A percentile compares a stretch with the other conserved stretches of the same genome.
phyloP scores from a whole-genome alignment of 37 sponge, comb jelly and placozoan species.

The Spongilla lacustris region DNA sequence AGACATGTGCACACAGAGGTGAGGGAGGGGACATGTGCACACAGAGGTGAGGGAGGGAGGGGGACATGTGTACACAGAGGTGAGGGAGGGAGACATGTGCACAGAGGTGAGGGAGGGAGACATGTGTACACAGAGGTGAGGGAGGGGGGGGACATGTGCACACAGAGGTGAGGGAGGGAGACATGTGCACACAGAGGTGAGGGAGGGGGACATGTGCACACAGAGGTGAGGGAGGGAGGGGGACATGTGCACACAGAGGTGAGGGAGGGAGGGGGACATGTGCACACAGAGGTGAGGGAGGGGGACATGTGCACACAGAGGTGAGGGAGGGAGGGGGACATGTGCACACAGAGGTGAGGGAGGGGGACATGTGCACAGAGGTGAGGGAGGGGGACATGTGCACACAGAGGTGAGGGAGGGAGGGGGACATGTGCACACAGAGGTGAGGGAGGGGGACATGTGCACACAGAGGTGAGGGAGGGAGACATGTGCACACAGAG shows the following conservation, averaged over 20 bases:
- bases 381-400: neutral
- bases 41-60: neutral
- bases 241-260: neutral
- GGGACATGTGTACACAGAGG: neutral
- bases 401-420: neutral
- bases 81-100: neutral
- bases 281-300: neutral
- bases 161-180: neutral
- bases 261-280: neutral
- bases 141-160: neutral
- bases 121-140: neutral
- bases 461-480: neutral
- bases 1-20: neutral
- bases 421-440: neutral
- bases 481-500: neutral
- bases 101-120: neutral
- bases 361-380: neutral
- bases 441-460: neutral
- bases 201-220: neutral
- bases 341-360: neutral
- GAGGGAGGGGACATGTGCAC: neutral
- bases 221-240: neutral
- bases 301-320: neutral
- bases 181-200: neutral
- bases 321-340: neutral